Evolutionary conservation across 2,797 vertebrate genomes (phyloP), one percentile per base, ranked within the genome.

Genomic region (Cyclura pinguis): DNA sequence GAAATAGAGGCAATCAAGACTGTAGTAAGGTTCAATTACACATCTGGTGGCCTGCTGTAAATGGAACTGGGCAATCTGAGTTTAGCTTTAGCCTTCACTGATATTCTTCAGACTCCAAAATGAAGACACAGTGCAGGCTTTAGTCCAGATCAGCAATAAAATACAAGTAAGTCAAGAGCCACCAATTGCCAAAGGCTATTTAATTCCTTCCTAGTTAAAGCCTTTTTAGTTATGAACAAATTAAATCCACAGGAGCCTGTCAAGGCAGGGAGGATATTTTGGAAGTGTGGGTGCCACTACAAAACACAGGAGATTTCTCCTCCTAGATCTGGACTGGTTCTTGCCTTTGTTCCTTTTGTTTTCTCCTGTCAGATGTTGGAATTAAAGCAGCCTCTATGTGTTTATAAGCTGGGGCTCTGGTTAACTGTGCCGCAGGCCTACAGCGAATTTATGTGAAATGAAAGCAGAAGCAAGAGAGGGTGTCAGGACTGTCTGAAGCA

Each of bases 401-500:
- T 95, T 93, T 94, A 85, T 91, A 92, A 88, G 89, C 87, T 84
- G 50, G 7, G 84, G 88, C 84, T n/a, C 55, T 72, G 24, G 29
- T 96, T 93, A 91, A 89, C 0, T 0, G 85, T 6, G 24, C 80
- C 84, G 16, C 77, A 90, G 81, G 90, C 89, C 29, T 90, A 57
- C 59, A 86, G 87, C 84, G 81, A 90, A 77, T 94, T 95, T 88
- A 93, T 90, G 92, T 92, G 86, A 94, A 96, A 93, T 92, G 84
- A 91, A 96, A 93, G 88, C 57, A 94, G 92, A 94, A 92, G 93
- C 76, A 88, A 94, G 85, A 57, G 16, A 27, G 6, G 22, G 89
- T 93, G 84, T 95, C 94, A 93, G 90, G 85, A 88, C 93, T 94
- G 95, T 95, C 94, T 93, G 93, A 96, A 96, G 87, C 90, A 92